phyloP scores from a whole-genome alignment of 2,113 vertebrate species.

The Saimiri boliviensis region DNA sequence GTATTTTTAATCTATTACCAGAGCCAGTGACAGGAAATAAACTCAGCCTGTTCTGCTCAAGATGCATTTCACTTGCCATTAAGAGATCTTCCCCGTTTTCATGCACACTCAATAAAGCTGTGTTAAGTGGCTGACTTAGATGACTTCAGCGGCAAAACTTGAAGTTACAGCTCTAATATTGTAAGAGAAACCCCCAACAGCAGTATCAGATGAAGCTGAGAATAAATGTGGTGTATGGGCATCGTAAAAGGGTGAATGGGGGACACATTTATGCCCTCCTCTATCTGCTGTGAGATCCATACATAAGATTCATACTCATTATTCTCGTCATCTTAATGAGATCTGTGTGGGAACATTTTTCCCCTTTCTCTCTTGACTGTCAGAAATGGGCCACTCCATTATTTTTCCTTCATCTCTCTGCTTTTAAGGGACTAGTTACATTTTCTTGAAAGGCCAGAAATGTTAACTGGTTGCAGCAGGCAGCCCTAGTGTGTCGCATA shows the following conservation, averaged over 20 bases:
- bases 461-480: conserved; percentile 29
- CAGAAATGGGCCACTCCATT: conserved; percentile 47
- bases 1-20: conserved; percentile 64
- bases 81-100: conserved; percentile 55
- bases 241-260: background rate
- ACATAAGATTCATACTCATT: conserved; percentile 61
- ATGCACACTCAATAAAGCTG: conserved; percentile 44
- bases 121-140: conserved; percentile 56
- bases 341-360: conserved; percentile 64
- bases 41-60: conserved; percentile 42
- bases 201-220: conserved; percentile 18
- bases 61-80: conserved; percentile 40
- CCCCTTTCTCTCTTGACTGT: conserved; percentile 46
- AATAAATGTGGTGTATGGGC: conserved; percentile 44
- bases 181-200: conserved; percentile 31
- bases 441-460: conserved; percentile 44
- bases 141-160: conserved; percentile 42
- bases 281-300: conserved; percentile 53
- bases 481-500: background rate
- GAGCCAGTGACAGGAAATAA: conserved; percentile 41
- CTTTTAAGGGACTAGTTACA: conserved; percentile 39
- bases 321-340: conserved; percentile 72
- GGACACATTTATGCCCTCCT: conserved; percentile 50
- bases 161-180: conserved; percentile 63
- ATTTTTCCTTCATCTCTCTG: conserved; percentile 44